Percentiles rank a stretch among this genome's conserved stretches.
These are phyloP conservation scores for Luperina nickerlii DNA, from an alignment of 2,888 invertebrate species.

Conservation along the genomic window DNA sequence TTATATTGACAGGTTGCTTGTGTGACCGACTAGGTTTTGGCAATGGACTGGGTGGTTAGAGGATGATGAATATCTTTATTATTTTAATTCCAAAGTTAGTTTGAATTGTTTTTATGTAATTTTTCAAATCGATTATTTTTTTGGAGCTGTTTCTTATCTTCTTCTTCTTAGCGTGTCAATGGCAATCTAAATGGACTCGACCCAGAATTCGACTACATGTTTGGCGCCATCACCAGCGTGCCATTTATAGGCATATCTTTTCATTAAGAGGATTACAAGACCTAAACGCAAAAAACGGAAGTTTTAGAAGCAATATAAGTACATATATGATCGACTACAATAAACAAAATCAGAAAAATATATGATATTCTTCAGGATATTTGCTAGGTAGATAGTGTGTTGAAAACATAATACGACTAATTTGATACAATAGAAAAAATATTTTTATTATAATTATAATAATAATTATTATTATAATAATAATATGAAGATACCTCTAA, in stretches of 20 bases:
- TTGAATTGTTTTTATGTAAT: not conserved
- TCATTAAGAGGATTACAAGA: too few relatives aligned
- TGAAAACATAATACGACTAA: too few relatives aligned
- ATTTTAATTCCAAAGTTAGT: not conserved
- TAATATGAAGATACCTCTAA: too few relatives aligned
- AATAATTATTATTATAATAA: too few relatives aligned
- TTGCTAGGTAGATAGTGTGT: too few relatives aligned
- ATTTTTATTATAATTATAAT: too few relatives aligned
- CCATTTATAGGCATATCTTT: not conserved
- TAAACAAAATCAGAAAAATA: too few relatives aligned
- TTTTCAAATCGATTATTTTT: not conserved
- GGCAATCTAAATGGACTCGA: not conserved
- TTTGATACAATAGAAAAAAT: too few relatives aligned
- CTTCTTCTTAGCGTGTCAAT: not conserved
- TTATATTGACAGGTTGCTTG: constrained; percentile 42
- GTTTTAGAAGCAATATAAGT: too few relatives aligned
- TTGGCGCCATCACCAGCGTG: not conserved
- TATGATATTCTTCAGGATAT: too few relatives aligned
- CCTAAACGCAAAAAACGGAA: too few relatives aligned
- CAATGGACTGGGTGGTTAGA: not conserved
- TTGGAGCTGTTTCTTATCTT: not conserved
- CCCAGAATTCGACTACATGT: not conserved
- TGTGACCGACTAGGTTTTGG: constrained; percentile 44
- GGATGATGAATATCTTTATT: constrained; percentile 16
- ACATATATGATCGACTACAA: too few relatives aligned